Conservation (phyloP, 2,113 vertebrate genomes). For the Myodes glareolus region DNA sequence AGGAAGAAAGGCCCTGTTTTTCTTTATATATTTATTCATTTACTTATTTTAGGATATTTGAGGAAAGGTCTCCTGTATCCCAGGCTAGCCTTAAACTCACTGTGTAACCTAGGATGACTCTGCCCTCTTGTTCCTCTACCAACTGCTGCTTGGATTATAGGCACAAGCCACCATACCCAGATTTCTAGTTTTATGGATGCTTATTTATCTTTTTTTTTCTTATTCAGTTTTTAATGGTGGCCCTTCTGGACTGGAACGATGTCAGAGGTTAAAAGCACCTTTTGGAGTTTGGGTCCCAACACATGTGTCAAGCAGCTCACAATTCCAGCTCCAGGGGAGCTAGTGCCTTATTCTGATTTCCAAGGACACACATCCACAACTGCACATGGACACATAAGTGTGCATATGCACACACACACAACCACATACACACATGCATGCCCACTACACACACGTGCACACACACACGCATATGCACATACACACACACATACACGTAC, state of each 20-base stretch:
- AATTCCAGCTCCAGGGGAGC: neutral
- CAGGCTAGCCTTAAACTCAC: too few relatives aligned
- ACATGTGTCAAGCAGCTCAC: neutral
- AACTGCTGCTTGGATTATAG: neutral
- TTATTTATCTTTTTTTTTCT: neutral
- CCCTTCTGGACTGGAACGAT: neutral
- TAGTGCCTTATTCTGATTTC: neutral
- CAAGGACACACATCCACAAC: neutral
- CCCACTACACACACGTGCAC: too few relatives aligned
- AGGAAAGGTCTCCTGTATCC: neutral
- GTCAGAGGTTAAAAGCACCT: neutral
- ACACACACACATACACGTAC: neutral
- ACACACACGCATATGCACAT: too few relatives aligned
- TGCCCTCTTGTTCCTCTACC: neutral
- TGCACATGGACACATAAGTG: neutral
- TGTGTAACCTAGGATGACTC: neutral
- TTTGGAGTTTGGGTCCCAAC: too few relatives aligned
- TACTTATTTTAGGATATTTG: neutral
- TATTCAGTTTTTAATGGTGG: neutral
- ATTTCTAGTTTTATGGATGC: neutral
- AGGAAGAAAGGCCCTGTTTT: neutral
- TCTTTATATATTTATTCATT: neutral
- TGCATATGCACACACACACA: neutral
- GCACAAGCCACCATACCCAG: neutral
- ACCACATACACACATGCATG: neutral